A percentile compares a stretch with the other conserved stretches of the same genome.
These are phyloP conservation scores for Pyrocoelia pectoralis DNA, from an alignment of 2,888 invertebrate species.

Conservation along the genomic window DNA sequence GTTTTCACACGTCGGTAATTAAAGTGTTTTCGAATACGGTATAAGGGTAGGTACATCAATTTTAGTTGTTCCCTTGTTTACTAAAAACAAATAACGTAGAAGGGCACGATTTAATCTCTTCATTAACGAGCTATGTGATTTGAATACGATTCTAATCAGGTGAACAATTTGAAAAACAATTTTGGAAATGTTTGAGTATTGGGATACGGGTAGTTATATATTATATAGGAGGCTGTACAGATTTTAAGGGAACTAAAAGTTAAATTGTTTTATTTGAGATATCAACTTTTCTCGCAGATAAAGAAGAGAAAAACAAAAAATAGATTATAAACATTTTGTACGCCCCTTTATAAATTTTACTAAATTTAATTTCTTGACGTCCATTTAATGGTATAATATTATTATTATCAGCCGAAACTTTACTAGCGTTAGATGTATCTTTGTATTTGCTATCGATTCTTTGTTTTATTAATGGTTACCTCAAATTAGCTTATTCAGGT, in stretches of 20 bases:
- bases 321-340: too few relatives aligned
- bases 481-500: too few relatives aligned
- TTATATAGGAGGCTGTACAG: background rate
- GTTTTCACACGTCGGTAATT: too few relatives aligned
- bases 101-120: background rate
- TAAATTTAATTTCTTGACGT: too few relatives aligned
- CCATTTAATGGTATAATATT: too few relatives aligned
- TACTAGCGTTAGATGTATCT: too few relatives aligned
- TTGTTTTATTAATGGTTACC: too few relatives aligned
- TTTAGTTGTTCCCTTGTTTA: constrained; percentile 1
- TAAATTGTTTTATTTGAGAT: background rate
- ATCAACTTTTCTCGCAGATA: background rate
- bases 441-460: too few relatives aligned
- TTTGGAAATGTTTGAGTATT: background rate
- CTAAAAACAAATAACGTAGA: background rate
- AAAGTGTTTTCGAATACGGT: too few relatives aligned
- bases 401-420: too few relatives aligned
- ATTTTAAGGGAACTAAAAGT: background rate
- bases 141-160: constrained; percentile 1
- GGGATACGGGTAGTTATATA: background rate
- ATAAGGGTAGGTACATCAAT: constrained; percentile 1
- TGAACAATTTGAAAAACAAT: constrained; percentile 1
- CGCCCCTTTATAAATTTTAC: too few relatives aligned
- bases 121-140: background rate
- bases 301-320: too few relatives aligned